Percentiles rank a stretch among this genome's conserved stretches.
These are phyloP conservation scores for Kradibia gibbosae DNA, from an alignment of 1,140 invertebrate genomes.

Conservation along the genomic window DNA sequence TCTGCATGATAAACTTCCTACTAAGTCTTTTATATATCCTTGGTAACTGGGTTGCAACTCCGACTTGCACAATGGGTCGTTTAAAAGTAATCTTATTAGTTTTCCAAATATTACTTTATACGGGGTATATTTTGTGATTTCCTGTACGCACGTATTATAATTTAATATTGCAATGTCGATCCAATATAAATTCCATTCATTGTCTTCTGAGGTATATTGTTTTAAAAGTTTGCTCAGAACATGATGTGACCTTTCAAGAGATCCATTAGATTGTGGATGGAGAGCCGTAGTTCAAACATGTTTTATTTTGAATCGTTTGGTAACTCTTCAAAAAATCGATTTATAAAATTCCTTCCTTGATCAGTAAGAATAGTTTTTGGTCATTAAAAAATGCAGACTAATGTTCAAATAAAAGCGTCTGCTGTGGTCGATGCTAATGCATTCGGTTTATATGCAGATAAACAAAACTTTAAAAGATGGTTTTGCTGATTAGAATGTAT, in stretches of 20 bases:
- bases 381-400: slow-evolving; percentile 38
- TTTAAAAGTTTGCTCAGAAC: slow-evolving; percentile 56
- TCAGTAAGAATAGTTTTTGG: slow-evolving; percentile 53
- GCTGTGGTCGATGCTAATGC: background rate
- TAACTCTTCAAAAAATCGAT: slow-evolving; percentile 52
- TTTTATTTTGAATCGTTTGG: slow-evolving; percentile 56
- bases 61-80: background rate
- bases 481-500: slow-evolving; percentile 30
- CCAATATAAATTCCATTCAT: slow-evolving; percentile 63
- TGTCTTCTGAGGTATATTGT: slow-evolving; percentile 53
- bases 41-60: slow-evolving; percentile 13
- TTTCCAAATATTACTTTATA: slow-evolving; percentile 10
- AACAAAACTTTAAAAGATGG: slow-evolving; percentile 48
- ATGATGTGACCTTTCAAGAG: slow-evolving; percentile 63
- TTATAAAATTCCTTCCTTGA: slow-evolving; percentile 57
- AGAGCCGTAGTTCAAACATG: slow-evolving; percentile 63
- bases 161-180: slow-evolving; percentile 53
- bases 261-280: slow-evolving; percentile 65
- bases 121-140: slow-evolving; percentile 8
- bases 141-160: slow-evolving; percentile 21
- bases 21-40: background rate
- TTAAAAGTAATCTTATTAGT: background rate
- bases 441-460: background rate
- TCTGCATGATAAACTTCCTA: too few species aligned
- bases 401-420: slow-evolving; percentile 47